phyloP scores from a whole-genome alignment of 2,113 vertebrate species.

The Rhegmatorhina hoffmannsi region DNA sequence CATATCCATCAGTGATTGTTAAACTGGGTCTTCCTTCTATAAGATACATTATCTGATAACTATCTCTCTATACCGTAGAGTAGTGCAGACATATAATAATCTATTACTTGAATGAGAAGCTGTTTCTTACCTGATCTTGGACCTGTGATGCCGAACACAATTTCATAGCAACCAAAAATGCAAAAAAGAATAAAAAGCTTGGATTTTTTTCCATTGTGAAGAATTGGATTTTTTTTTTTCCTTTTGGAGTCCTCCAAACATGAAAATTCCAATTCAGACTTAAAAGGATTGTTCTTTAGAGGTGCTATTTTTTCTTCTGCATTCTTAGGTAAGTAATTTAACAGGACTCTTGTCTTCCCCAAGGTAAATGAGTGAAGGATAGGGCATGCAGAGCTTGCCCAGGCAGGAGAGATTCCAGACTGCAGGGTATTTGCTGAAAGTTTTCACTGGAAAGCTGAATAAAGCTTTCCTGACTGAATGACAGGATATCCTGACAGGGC shows the following conservation, averaged over 20 bases:
- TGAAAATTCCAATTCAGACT: neutral
- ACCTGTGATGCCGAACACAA: constrained; percentile 1
- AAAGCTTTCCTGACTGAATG: constrained; percentile 61
- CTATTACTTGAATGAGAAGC: neutral
- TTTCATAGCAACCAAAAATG: neutral
- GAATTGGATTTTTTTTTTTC: neutral
- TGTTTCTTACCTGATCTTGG: constrained; percentile 69
- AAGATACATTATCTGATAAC: neutral
- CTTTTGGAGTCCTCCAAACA: neutral
- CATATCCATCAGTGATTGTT: neutral
- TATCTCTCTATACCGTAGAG: neutral
- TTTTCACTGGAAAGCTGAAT: constrained; percentile 28
- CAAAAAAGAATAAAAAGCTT: neutral
- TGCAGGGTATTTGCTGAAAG: neutral
- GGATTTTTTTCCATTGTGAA: constrained; percentile 49
- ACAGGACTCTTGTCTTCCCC: neutral
- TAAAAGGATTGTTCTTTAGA: neutral
- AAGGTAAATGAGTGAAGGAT: neutral
- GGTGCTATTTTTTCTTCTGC: constrained; percentile 33
- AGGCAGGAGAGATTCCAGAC: constrained; percentile 48
- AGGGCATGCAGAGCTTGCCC: neutral
- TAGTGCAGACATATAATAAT: neutral
- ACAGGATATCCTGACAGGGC: constrained; percentile 77
- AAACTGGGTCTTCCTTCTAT: neutral
- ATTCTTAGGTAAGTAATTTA: neutral